Percentiles rank a stretch among this genome's conserved stretches.
phyloP scores from a whole-genome alignment of 2,888 invertebrate species.

The Xestobium rufovillosum region DNA sequence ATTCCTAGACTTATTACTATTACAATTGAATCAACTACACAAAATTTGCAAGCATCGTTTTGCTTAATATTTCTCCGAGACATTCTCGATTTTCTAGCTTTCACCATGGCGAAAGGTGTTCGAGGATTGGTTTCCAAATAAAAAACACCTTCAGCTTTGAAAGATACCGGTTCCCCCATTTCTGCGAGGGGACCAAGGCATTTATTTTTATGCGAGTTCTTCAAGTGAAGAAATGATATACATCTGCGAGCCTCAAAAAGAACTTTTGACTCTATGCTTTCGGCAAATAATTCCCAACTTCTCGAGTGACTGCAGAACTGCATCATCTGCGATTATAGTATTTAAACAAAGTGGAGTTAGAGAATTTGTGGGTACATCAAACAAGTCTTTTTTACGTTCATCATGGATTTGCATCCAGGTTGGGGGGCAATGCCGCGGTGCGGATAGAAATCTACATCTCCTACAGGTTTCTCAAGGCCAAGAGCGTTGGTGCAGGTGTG shows the following conservation, averaged over 20 bases:
- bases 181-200: too few species aligned
- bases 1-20: too few species aligned
- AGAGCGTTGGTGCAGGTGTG: constrained; percentile 63
- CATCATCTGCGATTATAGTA: too few species aligned
- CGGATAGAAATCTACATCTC: constrained; percentile 69
- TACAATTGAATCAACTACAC: too few species aligned
- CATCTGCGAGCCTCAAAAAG: constrained; percentile 54
- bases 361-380: background rate
- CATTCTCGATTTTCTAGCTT: too few species aligned
- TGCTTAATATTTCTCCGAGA: too few species aligned
- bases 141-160: constrained; percentile 27
- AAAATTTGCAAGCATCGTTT: too few species aligned
- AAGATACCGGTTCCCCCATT: constrained; percentile 29
- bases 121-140: constrained; percentile 27
- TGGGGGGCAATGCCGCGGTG: constrained; percentile 61
- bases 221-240: constrained; percentile 46
- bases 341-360: too few species aligned
- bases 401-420: constrained; percentile 58
- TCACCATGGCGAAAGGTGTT: too few species aligned
- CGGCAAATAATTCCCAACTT: constrained; percentile 54
- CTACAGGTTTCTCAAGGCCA: constrained; percentile 53
- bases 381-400: constrained; percentile 35
- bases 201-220: constrained; percentile 36
- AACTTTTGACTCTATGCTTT: constrained; percentile 51
- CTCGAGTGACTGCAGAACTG: constrained; percentile 66